Evolutionary conservation across 2,888 invertebrate genomes (phyloP).

Genomic region (Aleiodes leptofemur): DNA sequence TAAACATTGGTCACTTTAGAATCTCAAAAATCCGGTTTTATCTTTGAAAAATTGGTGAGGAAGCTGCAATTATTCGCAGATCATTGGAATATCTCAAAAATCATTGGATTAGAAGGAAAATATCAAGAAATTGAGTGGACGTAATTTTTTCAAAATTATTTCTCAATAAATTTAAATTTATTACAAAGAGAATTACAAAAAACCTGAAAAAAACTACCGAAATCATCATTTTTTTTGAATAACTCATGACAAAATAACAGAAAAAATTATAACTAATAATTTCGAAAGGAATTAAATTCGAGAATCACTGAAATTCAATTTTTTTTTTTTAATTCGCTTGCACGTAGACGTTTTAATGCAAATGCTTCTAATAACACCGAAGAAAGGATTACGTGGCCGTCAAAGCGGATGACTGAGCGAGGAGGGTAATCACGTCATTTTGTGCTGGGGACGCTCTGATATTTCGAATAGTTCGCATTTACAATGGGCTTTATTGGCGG

Average conservation of each 20-base stretch:
- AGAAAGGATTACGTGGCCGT: constrained; percentile 72
- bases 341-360: constrained; percentile 38
- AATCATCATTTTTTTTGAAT: no score
- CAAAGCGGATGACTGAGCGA: constrained; percentile 74
- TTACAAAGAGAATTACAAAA: no score
- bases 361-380: constrained; percentile 48
- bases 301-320: constrained; percentile 14
- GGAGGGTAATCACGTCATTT: constrained; percentile 65
- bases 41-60: constrained; percentile 29
- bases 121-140: no score
- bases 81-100: no score
- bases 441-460: constrained; percentile 61
- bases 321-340: constrained; percentile 10
- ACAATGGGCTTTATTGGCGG: constrained; percentile 74
- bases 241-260: neutral
- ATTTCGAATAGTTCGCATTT: constrained; percentile 75
- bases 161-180: no score
- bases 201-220: no score
- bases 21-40: constrained; percentile 12
- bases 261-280: neutral
- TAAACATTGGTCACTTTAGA: constrained; percentile 54
- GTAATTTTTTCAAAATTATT: no score
- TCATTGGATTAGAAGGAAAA: no score
- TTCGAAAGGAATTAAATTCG: neutral
- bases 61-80: no score